Base-by-base conservation (phyloP, 2,888 invertebrate genomes). In the Magallana nippona region DNA sequence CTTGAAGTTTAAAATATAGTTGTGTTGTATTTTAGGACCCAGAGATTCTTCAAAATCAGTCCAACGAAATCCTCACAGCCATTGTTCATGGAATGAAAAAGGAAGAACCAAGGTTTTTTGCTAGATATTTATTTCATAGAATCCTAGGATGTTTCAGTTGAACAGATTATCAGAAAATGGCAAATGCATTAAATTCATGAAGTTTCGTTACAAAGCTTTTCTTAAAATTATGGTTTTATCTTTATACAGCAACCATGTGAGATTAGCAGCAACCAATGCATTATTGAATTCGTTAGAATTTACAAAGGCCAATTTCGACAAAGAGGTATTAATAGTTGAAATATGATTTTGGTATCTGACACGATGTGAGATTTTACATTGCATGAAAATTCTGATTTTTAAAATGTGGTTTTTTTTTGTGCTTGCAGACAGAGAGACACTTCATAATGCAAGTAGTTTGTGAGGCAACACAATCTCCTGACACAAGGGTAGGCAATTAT, bases 381-480 rank as follows among this genome's bases (percentile, higher is more conserved):
- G 3, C 44, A 44, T 44, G 44, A 60, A 19, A 44, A 44, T 44
- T 44, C 8, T 44, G 44, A 5, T 17, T 60, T n/a, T 44, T 84
- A 55, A 27, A 55, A 10, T 32, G 2, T 81, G 32, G n/a, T n/a
- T 44, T 55, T 27, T 44, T 13, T 63, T 84, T 81, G 62, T 84
- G 8, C 83, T 92, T 94, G 82, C 91, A 96, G 95, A 96, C 97
- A 84, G 99, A 99, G 95, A 96, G 99, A 88, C 98, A 99, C 95
- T 98, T 98, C 94, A 99, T 99, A 83, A 99, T 99, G 99, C 98
- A 99, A 95, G 98, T 98, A 82, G 99, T 99, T 10, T 99, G 99
- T 95, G 98, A 99, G 95, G 98, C 99, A 2, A 99, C 99, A 1
- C 99, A 99, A 94, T 98, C 97, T 10, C 95, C 95, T 81, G 98